Evolutionary conservation across 2,888 invertebrate genomes (phyloP), one percentile per base, ranked within the genome.

Genomic region (Lasioglossum oenotherae): DNA sequence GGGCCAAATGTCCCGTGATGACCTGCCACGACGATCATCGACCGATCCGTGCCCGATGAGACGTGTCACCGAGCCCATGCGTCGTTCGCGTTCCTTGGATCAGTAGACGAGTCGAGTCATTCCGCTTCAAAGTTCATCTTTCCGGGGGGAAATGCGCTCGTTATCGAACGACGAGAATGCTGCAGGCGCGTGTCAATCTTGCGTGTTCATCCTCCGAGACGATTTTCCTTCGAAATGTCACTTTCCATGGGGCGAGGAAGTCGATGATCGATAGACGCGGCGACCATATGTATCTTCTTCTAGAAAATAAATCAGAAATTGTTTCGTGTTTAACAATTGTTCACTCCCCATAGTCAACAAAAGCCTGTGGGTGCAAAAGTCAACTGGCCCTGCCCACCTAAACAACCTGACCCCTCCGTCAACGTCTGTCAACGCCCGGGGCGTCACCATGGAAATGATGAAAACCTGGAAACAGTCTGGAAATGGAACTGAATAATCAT

Each of bases 1-100:
- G 74, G 49, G 74, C 81, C 86, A 90, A 90, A 90, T 90, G 90
- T 86, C 80, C 89, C 90, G 89, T 89, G 90, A 89, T 53, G 53
- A 90, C 78, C 77, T 19, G 23, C 38, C 71, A 72, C 81, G 76
- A 64, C 53, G 74, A 46, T 73, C 67, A 74, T 79, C 74, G 74
- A 31, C 64, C 27, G 16, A 27, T 5, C 49, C 69, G 49, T 72
- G 69, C 46, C 78, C 87, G 80, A 88, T 83, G 81, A 81, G 78
- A 83, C 85, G 88, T 79, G 72, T 84, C 67, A 41, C 44, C 44
- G 53, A 46, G 35, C 44, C 72, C 46, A 16, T 46, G 23, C 23
- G 53, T 53, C 10, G 23, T n/a, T 53, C 53, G 10, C 10, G 79
- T 69, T 69, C 72, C 46, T 57, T 35, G 49, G 57, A 76, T 72